phyloP scores from a whole-genome alignment of 92 coral and sea anemone species.

The Actinernus sp. region DNA sequence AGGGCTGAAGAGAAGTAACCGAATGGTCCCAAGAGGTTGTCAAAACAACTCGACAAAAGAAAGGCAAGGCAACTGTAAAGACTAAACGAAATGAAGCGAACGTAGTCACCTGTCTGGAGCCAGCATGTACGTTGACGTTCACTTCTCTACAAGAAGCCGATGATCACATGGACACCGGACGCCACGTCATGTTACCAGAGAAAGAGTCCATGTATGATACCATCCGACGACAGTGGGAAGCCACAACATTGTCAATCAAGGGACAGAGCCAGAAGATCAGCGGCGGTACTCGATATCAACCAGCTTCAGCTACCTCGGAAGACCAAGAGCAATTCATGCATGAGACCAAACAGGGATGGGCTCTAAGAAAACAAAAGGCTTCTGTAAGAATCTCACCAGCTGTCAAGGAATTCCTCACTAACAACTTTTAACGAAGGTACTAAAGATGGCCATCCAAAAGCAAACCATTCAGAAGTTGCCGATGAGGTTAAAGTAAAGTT shows the following conservation, averaged over 20 bases:
- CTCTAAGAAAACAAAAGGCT: too few species aligned
- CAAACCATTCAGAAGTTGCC: slow-evolving; percentile 21
- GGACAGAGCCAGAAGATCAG: slow-evolving; percentile 33
- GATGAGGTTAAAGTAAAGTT: slow-evolving; percentile 27
- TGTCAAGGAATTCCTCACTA: slow-evolving; percentile 27
- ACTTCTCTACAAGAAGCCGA: slow-evolving; percentile 45
- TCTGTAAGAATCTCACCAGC: too few species aligned
- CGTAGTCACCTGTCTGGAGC: slow-evolving; percentile 28
- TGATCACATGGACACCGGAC: slow-evolving; percentile 45
- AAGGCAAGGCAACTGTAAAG: slow-evolving; percentile 16
- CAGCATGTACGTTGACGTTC: slow-evolving; percentile 43
- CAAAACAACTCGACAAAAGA: slow-evolving; percentile 3
- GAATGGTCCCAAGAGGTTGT: slow-evolving; percentile 21
- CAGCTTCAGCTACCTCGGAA: not conserved
- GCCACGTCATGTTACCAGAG: slow-evolving; percentile 27
- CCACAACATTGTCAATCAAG: slow-evolving; percentile 27
- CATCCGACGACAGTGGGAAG: slow-evolving; percentile 33
- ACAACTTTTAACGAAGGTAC: slow-evolving; percentile 1
- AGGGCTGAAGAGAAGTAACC: slow-evolving; percentile 32
- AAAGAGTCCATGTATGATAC: slow-evolving; percentile 36
- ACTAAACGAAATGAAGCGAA: slow-evolving; percentile 4
- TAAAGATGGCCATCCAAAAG: slow-evolving; percentile 8
- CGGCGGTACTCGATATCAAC: not conserved
- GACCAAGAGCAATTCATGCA: too few species aligned
- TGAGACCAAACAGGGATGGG: slow-evolving; percentile 22